Conservation (phyloP, 2,113 vertebrate species). For the Saguinus imperator region DNA sequence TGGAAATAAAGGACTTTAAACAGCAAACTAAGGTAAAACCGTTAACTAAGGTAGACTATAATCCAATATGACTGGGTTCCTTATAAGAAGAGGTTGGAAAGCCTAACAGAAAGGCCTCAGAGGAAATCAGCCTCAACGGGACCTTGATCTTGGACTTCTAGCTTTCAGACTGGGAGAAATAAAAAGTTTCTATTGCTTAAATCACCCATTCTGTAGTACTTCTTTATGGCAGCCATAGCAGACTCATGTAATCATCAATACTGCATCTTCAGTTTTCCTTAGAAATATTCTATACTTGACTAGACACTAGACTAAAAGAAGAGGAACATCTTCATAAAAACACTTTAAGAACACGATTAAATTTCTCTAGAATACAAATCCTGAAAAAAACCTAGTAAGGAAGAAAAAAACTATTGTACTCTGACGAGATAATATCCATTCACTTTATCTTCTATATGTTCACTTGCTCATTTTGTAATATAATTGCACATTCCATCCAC, state of each 20-base stretch:
- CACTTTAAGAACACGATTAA: not conserved
- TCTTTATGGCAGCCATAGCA: not conserved
- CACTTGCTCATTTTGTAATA: not conserved
- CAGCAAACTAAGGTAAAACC: not conserved
- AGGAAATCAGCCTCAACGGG: not conserved
- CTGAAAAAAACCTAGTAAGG: not conserved
- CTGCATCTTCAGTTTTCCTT: not conserved
- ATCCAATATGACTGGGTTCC: accelerated
- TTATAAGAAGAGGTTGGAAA: not conserved
- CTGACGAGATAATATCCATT: not conserved
- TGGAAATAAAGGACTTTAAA: not conserved
- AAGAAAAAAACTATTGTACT: not conserved
- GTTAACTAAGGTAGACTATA: not conserved
- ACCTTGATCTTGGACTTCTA: not conserved
- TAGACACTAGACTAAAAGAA: not conserved
- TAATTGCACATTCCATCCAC: not conserved
- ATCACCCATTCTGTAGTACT: not conserved
- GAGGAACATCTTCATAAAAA: not conserved
- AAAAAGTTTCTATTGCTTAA: not conserved
- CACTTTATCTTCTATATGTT: not conserved
- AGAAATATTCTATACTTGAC: not conserved
- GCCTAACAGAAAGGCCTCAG: not conserved
- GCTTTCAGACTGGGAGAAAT: not conserved
- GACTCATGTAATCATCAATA: not conserved
- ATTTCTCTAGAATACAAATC: not conserved